Base-by-base conservation (phyloP, 2,797 vertebrate genomes). In the Sylvilagus floridanus region DNA sequence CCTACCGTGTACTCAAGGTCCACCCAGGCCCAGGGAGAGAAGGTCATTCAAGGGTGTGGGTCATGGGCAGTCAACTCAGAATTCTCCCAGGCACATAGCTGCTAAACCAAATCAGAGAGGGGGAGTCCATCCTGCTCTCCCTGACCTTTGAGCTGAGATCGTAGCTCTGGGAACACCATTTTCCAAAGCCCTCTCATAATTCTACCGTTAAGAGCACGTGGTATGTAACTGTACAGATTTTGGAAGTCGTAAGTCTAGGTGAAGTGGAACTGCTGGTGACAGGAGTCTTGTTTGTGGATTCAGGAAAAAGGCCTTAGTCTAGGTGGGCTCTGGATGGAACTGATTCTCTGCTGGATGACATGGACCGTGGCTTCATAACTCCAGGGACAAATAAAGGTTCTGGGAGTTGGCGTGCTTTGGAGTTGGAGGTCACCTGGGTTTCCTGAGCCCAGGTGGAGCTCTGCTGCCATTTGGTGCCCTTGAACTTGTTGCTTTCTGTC, bases 381-480 rank as follows among this genome's bases (percentile, higher is more conserved):
- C 4, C 2, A 4, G 0, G 26, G 77, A 37, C 37, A 68, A 54
- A 77, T 7, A 6, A 71, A 54, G 1, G 17, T 57, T 68, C 75
- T 84, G 26, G 21, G 26, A 68, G 12, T 8, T 26, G 32, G n/a
- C 6, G 1, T 7, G 8, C 75, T 82, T 54, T 52, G 66, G 11
- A 35, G 32, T 28, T 13, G 35, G n/a, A 19, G 30, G 69, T 42
- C 52, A 37, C 17, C 13, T 32, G 0, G 37, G 19, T 4, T 37
- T 32, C 30, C 14, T 8, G 24, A 57, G 24, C 7, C 50, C 19
- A 28, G 32, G 16, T 84, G 50, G 17, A 35, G 22, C 81, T 5
- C 7, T 4, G 4, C 22, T 42, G 92, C 65, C 60, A 0, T 2
- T 11, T 2, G 8, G 9, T 0, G 14, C 21, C 0, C 3, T 35